A percentile compares a stretch with the other conserved stretches of the same genome.
These are phyloP conservation scores for Drosophila grimshawi DNA, from an alignment of 1,140 invertebrate genomes.

Conservation along the genomic window DNA sequence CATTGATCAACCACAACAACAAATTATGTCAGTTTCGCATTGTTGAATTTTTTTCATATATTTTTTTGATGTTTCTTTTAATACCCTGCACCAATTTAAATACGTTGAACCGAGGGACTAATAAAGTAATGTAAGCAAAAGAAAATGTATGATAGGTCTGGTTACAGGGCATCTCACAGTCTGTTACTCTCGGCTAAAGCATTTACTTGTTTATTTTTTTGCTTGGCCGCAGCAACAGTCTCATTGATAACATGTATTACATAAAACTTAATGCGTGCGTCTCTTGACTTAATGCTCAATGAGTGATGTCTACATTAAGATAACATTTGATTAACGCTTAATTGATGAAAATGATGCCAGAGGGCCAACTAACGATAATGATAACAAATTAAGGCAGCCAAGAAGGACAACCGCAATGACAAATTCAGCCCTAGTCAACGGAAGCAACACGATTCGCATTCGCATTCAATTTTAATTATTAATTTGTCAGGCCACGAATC, in stretches of 20 bases:
- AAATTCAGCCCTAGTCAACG: constrained; percentile 36
- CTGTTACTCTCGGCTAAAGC: too few species aligned
- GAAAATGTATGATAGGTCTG: too few species aligned
- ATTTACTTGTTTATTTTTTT: background rate
- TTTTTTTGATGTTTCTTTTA: constrained; percentile 4
- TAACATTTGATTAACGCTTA: constrained; percentile 68
- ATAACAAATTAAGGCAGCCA: constrained; percentile 45
- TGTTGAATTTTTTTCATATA: constrained; percentile 7
- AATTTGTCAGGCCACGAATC: constrained; percentile 40
- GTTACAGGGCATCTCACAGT: too few species aligned
- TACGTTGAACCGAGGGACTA: too few species aligned
- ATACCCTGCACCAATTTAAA: too few species aligned
- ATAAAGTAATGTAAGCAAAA: too few species aligned
- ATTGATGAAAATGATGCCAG: constrained; percentile 65
- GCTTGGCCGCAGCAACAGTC: constrained; percentile 13
- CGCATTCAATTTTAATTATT: constrained; percentile 56
- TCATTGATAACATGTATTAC: constrained; percentile 64
- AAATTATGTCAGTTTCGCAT: constrained; percentile 10
- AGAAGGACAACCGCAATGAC: constrained; percentile 49
- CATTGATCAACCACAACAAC: constrained; percentile 53
- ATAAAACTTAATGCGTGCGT: constrained; percentile 59
- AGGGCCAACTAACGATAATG: constrained; percentile 62
- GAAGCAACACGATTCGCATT: constrained; percentile 15
- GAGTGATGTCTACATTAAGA: constrained; percentile 75
- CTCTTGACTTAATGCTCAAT: constrained; percentile 33